A percentile compares a stretch with the other conserved stretches of the same genome.
These are phyloP conservation scores for Xenopus borealis DNA, from an alignment of 2,113 vertebrate species.

Conservation along the genomic window DNA sequence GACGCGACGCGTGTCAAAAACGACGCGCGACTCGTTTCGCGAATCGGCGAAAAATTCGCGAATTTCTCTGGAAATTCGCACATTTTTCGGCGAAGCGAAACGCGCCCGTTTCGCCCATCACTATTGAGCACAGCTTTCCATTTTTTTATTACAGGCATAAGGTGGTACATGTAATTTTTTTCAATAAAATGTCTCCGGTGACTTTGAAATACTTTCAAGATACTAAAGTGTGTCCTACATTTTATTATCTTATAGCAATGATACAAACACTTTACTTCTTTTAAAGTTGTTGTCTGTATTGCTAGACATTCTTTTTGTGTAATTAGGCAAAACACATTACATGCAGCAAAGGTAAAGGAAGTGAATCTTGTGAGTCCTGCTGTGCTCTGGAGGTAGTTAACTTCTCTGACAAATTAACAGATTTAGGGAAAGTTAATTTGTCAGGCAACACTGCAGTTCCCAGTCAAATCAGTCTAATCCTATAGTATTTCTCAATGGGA, in stretches of 20 bases:
- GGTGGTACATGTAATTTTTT: too few relatives aligned
- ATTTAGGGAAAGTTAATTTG: constrained; percentile 1
- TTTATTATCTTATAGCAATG: not conserved
- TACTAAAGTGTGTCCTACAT: not conserved
- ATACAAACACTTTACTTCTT: not conserved
- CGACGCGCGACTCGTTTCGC: too few relatives aligned
- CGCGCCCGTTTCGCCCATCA: too few relatives aligned
- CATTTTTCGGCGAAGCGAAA: too few relatives aligned
- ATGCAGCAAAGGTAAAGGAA: not conserved
- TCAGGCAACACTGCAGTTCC: not conserved
- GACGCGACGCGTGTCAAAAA: too few relatives aligned
- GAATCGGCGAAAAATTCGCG: too few relatives aligned
- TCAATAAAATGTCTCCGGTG: not conserved
- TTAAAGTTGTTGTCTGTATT: not conserved
- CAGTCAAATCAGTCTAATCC: not conserved
- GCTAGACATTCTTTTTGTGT: not conserved
- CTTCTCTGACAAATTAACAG: not conserved
- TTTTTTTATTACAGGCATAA: too few relatives aligned
- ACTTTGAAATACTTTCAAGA: not conserved
- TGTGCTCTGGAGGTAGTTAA: not conserved
- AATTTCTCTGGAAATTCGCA: too few relatives aligned
- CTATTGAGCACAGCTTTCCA: too few relatives aligned
- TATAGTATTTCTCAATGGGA: not conserved
- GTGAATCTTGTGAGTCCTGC: not conserved
- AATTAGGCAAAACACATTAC: not conserved